A percentile compares a stretch with the other conserved stretches of the same genome.
phyloP scores from a whole-genome alignment of 2,888 invertebrate species.

The Smittia aterrima region DNA sequence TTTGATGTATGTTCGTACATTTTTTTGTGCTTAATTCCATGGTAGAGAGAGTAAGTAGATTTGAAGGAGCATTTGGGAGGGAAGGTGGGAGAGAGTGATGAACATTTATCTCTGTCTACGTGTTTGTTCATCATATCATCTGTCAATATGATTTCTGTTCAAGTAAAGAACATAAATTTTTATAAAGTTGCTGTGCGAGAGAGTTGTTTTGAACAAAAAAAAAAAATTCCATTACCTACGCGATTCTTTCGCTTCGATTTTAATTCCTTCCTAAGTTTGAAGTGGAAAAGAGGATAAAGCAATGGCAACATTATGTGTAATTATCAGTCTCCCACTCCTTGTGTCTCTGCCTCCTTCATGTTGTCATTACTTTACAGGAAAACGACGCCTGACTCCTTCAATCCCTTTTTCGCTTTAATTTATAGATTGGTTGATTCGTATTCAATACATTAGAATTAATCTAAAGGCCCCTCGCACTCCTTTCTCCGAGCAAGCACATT shows the following conservation, averaged over 20 bases:
- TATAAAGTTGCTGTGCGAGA: neutral
- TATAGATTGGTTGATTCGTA: slow-evolving; percentile 42
- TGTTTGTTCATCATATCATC: slow-evolving; percentile 39
- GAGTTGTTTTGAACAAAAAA: neutral
- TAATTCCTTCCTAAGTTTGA: slow-evolving; percentile 1
- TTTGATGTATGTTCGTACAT: neutral
- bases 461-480: slow-evolving; percentile 1
- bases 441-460: slow-evolving; percentile 41
- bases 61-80: neutral
- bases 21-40: neutral
- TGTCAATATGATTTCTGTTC: slow-evolving; percentile 33
- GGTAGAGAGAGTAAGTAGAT: neutral
- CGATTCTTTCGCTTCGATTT: neutral
- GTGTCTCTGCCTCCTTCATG: neutral
- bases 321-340: slow-evolving; percentile 26
- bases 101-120: neutral
- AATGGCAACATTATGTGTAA: slow-evolving; percentile 34
- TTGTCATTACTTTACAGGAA: neutral
- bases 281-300: neutral
- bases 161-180: slow-evolving; percentile 27
- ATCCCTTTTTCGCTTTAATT: slow-evolving; percentile 33
- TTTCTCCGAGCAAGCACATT: neutral
- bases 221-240: slow-evolving; percentile 21
- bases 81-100: neutral
- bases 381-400: neutral